Percentiles rank a stretch among this genome's conserved stretches.
phyloP scores from a whole-genome alignment of 2,113 vertebrate species.

The Thalassoma bifasciatum region DNA sequence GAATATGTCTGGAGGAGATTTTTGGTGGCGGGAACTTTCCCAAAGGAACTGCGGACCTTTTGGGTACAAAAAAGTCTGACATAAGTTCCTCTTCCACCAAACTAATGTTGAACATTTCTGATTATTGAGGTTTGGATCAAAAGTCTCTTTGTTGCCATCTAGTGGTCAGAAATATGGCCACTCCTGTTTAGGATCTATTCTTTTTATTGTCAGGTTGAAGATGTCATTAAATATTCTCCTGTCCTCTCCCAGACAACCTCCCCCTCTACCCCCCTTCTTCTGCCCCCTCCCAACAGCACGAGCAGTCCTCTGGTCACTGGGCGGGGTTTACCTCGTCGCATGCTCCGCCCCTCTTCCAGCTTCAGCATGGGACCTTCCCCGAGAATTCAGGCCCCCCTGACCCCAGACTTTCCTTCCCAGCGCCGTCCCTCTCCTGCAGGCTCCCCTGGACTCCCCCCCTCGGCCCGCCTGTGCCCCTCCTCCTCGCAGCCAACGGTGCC shows the following conservation, averaged over 20 bases:
- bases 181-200: too few relatives aligned
- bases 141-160: too few relatives aligned
- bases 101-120: too few relatives aligned
- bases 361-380: conserved; percentile 20
- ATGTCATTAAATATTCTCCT: not conserved
- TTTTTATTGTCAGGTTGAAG: not conserved
- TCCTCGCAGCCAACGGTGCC: conserved; percentile 57
- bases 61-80: too few relatives aligned
- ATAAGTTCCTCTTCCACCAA: too few relatives aligned
- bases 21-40: too few relatives aligned
- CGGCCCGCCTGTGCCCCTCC: conserved; percentile 76
- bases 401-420: conserved; percentile 74
- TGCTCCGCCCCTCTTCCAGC: conserved; percentile 78
- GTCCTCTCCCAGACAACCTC: conserved; percentile 45
- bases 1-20: not conserved
- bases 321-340: conserved; percentile 3
- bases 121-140: too few relatives aligned
- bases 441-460: conserved; percentile 68
- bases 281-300: conserved; percentile 68
- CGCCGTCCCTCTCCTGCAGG: conserved; percentile 79
- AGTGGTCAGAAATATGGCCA: too few relatives aligned
- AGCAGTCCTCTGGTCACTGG: conserved; percentile 65
- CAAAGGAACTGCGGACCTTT: too few relatives aligned
- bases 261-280: conserved; percentile 2
- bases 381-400: not conserved